These are phyloP conservation scores for Pteronotus mesoamericanus DNA, from an alignment of 2,797 vertebrate genomes.

Conservation along the genomic window DNA sequence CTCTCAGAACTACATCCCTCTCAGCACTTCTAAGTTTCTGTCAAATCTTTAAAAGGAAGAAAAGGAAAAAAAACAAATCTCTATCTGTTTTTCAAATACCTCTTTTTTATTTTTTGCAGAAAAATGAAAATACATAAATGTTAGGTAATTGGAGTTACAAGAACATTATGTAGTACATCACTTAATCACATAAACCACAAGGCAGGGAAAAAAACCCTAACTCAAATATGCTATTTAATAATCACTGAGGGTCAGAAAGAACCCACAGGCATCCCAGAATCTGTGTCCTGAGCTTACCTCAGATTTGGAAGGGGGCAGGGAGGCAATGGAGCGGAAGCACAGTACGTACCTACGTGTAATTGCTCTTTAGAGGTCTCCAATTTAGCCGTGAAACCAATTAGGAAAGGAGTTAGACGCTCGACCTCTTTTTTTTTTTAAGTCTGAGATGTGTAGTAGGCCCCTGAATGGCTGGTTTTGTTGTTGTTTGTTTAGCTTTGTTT, in stretches of 20 bases:
- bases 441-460: neutral
- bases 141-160: constrained; percentile 60
- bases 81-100: neutral
- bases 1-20: neutral
- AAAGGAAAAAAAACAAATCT: constrained; percentile 29
- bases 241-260: constrained; percentile 52
- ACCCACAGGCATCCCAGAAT: constrained; percentile 62
- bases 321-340: neutral
- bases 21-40: neutral
- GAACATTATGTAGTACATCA: constrained; percentile 43
- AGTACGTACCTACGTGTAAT: neutral
- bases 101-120: constrained; percentile 40
- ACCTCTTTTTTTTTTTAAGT: neutral
- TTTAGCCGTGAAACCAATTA: neutral
- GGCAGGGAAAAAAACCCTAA: neutral
- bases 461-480: neutral
- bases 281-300: constrained; percentile 71
- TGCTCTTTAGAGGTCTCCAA: neutral
- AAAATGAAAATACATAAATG: constrained; percentile 46
- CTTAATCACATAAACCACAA: constrained; percentile 69
- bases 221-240: neutral
- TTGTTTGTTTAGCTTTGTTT: neutral
- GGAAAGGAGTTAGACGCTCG: neutral
- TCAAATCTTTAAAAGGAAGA: neutral
- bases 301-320: neutral